These are phyloP conservation scores for Ectemnius lituratus DNA, from an alignment of 2,888 invertebrate genomes.

Conservation along the genomic window DNA sequence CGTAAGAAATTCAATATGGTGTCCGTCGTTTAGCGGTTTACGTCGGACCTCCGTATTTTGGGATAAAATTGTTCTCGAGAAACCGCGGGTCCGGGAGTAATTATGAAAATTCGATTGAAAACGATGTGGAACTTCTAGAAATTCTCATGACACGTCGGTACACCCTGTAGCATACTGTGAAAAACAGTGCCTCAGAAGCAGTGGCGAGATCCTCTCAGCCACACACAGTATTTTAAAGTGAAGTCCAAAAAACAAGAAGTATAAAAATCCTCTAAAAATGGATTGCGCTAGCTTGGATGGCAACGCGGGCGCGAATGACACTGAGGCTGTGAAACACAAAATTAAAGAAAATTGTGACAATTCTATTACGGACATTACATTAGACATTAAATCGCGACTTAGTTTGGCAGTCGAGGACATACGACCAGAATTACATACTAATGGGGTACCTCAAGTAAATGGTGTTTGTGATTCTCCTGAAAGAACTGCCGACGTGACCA, in stretches of 20 bases:
- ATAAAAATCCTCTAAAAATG: conserved; percentile 49
- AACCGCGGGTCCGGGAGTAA: conserved; percentile 49
- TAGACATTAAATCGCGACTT: conserved; percentile 73
- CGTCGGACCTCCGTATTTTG: conserved; percentile 64
- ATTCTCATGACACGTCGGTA: conserved; percentile 53
- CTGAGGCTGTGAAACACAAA: conserved; percentile 53
- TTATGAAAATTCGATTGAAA: conserved; percentile 74
- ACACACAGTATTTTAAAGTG: conserved; percentile 36
- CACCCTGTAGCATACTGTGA: conserved; percentile 32
- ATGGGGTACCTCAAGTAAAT: conserved; percentile 72
- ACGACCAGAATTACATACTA: conserved; percentile 55
- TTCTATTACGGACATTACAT: conserved; percentile 61
- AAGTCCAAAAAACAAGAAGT: conserved; percentile 35
- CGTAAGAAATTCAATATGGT: conserved; percentile 73
- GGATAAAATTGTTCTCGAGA: conserved; percentile 51
- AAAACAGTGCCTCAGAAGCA: conserved; percentile 34
- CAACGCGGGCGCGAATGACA: conserved; percentile 51
- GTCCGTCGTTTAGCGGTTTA: conserved; percentile 64
- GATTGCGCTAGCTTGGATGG: conserved; percentile 54
- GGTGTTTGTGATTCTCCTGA: conserved; percentile 68
- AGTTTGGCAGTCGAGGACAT: conserved; percentile 58
- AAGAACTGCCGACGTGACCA: conserved; percentile 57
- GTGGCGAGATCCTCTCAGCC: conserved; percentile 22
- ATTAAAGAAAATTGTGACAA: conserved; percentile 59
- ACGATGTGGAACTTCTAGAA: conserved; percentile 49